Evolutionary conservation across 2,888 invertebrate genomes (phyloP), one percentile per base, ranked within the genome.

Genomic region (Ctenicera cuprea): DNA sequence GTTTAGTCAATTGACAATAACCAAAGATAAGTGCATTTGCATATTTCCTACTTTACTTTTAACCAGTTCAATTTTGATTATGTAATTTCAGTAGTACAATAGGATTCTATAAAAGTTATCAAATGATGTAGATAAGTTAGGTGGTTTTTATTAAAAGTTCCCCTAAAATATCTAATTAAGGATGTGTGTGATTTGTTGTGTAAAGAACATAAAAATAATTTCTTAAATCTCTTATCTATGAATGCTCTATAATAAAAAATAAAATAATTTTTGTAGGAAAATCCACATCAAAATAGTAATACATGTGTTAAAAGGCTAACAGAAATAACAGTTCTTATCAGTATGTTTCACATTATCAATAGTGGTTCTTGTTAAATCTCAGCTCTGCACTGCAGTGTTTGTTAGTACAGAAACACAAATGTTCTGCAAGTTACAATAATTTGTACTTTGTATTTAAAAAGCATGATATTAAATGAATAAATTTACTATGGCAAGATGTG

Each of bases 401-500:
- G 20, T 59, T 33, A 54, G 3, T 20, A 26, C 11, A 14, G 16
- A 8, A 38, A 9, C 9, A 59, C 18, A 37, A 33, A 38, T 59
- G 41, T 38, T 18, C 38, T 59, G 20, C n/a, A 18, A 38, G 59
- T 59, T 38, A 41, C 37, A 59, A 20, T 16, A 3, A 16, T 18
- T 11, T 41, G 38, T 20, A 38, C 7, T 59, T 12, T 3, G 16
- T 20, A 18, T 18, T 20, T 20, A 59, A 37, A 12, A 12, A 54
- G 18, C 8, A 20, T 26, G n/a, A 5, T 38, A n/a, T 30, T 61
- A 52, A 64, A 74, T 74, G 74, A 76, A 72, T 71, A 70, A 16
- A 63, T 71, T 71, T 67, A 81, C 80, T 14, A 82, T 86, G 78
- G 85, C 82, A 45, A 79, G 86, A 78, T 86, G 85, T 76, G 81